Base-by-base conservation (phyloP, 2,888 invertebrate species). In the Coleophora flavipennella region DNA sequence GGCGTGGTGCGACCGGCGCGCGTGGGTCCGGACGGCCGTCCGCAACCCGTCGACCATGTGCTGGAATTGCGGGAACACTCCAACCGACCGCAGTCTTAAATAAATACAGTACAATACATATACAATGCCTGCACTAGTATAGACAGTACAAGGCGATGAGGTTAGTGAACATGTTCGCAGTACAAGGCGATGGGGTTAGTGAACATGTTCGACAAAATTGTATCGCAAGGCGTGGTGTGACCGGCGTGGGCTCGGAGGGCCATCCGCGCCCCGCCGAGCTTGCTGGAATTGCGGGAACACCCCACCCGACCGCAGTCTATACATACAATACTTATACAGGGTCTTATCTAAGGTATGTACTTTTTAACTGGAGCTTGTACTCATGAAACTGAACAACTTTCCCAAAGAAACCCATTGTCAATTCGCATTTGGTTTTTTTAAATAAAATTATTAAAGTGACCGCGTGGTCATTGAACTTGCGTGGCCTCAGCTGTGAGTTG, bases 81-180 rank as follows among this genome's bases (percentile, higher is more conserved):
- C 64, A 86, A 58, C 85, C 52, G 71, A 8, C 64, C 73, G 8
- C 75, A 38, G 33, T 38, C 38, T 9, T 38, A 38, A 13, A 31
- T 20, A 20, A 3, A 20, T 20, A 3, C 20, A 4, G n/a, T n/a
- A n/a, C n/a, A n/a, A n/a, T n/a, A n/a, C n/a, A n/a, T n/a, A n/a
- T n/a, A n/a, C n/a, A n/a, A n/a, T n/a, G n/a, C n/a, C n/a, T n/a
- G n/a, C n/a, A n/a, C n/a, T n/a, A n/a, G n/a, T n/a, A n/a, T n/a
- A n/a, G n/a, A n/a, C n/a, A n/a, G n/a, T n/a, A n/a, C 62, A 98
- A 99, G 75, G 98, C 97, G 0, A 91, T 97, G 90, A 92, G 96
- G 67, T 83, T 99, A 36, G 94, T 97, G 36, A 89, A 93, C 55
- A 83, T 96, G n/a, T n/a, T n/a, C n/a, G n/a, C n/a, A 99, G 69